Conservation (phyloP, 1,140 invertebrate species). For the Dendroctonus ponderosae region DNA sequence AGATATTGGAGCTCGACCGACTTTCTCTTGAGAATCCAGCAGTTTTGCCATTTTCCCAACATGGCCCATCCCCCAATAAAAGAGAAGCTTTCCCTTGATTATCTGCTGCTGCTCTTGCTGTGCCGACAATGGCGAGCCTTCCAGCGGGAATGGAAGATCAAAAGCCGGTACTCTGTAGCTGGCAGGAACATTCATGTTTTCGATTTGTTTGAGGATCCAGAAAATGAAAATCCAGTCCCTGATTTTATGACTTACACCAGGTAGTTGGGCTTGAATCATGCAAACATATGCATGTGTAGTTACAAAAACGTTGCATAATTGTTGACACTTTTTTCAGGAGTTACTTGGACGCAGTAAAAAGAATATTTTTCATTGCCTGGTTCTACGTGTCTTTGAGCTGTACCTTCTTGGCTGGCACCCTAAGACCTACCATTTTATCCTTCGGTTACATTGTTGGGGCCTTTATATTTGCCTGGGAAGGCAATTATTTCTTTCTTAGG, state of each 20-base stretch:
- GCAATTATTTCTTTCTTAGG: slow-evolving; percentile 18
- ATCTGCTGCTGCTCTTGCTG: slow-evolving; percentile 7
- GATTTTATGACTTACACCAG: slow-evolving; percentile 27
- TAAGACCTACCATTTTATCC: slow-evolving; percentile 18
- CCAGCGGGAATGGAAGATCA: slow-evolving; percentile 1
- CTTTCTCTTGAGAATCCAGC: slow-evolving; percentile 15
- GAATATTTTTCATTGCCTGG: slow-evolving; percentile 11
- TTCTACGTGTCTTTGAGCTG: slow-evolving; percentile 14
- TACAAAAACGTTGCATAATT: no score
- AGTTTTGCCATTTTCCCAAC: slow-evolving; percentile 21
- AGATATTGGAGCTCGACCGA: slow-evolving; percentile 20
- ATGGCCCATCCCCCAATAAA: slow-evolving; percentile 23
- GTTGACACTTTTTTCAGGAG: slow-evolving; percentile 12
- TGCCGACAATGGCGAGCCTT: slow-evolving; percentile 23
- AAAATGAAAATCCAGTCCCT: slow-evolving; percentile 23
- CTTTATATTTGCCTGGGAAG: slow-evolving; percentile 22
- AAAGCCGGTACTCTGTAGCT: neutral
- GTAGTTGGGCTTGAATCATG: neutral
- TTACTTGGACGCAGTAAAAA: slow-evolving; percentile 19
- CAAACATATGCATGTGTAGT: no score
- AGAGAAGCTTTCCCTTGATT: slow-evolving; percentile 13
- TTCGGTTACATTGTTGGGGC: slow-evolving; percentile 22
- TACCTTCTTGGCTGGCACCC: slow-evolving; percentile 16
- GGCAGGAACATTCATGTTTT: slow-evolving; percentile 20
- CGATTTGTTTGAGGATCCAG: slow-evolving; percentile 8